These are phyloP conservation scores for Thyatira batis DNA, from an alignment of 2,888 invertebrate species.

Conservation along the genomic window DNA sequence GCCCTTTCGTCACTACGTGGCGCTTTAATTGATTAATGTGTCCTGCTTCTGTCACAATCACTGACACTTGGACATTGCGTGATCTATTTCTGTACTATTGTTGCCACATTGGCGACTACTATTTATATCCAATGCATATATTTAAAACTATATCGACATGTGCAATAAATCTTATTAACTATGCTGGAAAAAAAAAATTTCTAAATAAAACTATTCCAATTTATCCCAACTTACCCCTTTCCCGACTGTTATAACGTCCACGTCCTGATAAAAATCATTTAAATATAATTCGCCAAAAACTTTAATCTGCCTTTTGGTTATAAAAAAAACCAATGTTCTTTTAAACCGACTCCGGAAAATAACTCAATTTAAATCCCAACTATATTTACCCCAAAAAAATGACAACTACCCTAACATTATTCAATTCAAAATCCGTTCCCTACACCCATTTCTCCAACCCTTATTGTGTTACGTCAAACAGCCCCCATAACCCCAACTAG, in stretches of 20 bases:
- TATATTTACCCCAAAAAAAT: background rate
- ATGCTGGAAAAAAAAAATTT: background rate
- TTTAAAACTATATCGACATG: background rate
- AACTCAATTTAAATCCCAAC: too few species aligned
- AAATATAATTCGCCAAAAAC: too few species aligned
- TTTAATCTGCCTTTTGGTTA: too few species aligned
- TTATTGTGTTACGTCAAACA: slow-evolving; percentile 56
- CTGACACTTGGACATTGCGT: slow-evolving; percentile 55
- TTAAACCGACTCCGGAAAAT: too few species aligned
- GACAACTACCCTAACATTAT: background rate
- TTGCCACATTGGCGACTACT: slow-evolving; percentile 19
- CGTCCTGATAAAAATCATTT: too few species aligned
- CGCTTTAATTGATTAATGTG: slow-evolving; percentile 66
- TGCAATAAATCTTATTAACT: background rate
- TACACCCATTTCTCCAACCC: slow-evolving; percentile 14
- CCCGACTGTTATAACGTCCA: too few species aligned
- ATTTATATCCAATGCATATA: slow-evolving; percentile 2
- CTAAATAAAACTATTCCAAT: too few species aligned
- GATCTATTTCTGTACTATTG: slow-evolving; percentile 50
- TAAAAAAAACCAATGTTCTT: too few species aligned
- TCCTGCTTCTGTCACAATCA: slow-evolving; percentile 45
- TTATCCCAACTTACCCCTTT: too few species aligned
- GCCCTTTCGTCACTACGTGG: slow-evolving; percentile 44
- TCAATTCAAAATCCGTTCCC: slow-evolving; percentile 6
- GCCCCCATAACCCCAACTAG: slow-evolving; percentile 36